Base-by-base conservation (phyloP, 2,113 vertebrate species). In the Lepus timidus region DNA sequence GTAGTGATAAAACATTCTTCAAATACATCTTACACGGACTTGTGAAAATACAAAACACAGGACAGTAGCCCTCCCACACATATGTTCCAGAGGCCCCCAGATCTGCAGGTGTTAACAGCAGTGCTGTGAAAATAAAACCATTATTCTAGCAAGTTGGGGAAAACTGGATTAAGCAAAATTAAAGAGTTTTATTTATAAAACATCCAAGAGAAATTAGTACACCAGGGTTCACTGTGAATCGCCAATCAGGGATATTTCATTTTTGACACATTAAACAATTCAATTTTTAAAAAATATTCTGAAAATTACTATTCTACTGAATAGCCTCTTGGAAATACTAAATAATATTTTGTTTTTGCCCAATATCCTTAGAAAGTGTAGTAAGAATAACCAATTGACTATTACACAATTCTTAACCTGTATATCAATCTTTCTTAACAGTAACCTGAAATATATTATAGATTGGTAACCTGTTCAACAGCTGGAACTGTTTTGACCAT, bases 1-100 rank as follows among this genome's bases (percentile, higher is more conserved):
- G 78, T 95, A 98, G 92, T 95, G 85, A 90, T 64, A 98, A 96
- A 97, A 96, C 4, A 58, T 27, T 96, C 96, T 97, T 93, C 81
- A 86, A 67, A 91, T 16, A 85, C 11, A 93, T 80, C n/a, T 93
- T 62, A 76, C 6, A 19, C n/a, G 51, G 5, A 70, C 31, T 39
- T 52, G 36, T 68, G 36, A 90, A 96, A 68, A 73, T 2, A 88
- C 7, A 88, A 74, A 86, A 73, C 16, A 75, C 49, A 75, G 78
- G 74, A 74, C 11, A 65, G 19, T 9, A 55, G 4, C 62, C 17
- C 6, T 91, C 20, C n/a, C 36, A 68, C 51, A 22, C 20, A 39
- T 1, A 65, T 10, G n/a, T 19, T 51, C 23, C 4, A 0, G 10
- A 20, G 39, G 20, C 61, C 16, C 44, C 11, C 19, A 55, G 31